Base-by-base conservation (phyloP, 1,140 invertebrate genomes). In the Theocolax elegans region DNA sequence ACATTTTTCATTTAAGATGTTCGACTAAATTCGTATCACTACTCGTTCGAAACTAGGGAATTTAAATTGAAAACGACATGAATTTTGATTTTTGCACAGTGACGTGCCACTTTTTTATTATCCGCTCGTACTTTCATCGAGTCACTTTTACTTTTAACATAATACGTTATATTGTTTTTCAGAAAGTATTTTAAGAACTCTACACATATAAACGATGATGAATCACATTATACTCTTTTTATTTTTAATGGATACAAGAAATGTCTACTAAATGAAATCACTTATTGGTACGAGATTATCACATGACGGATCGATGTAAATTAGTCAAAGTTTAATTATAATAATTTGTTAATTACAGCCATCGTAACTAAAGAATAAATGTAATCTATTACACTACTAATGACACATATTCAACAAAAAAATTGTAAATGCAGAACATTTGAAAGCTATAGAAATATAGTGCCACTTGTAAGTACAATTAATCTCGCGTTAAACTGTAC, bases 271-370 rank as follows among this genome's bases (percentile, higher is more conserved):
- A 38, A 23, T 63, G 31, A 51, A 49, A 31, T 64, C 10, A 38
- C 60, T 64, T 46, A 38, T 64, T 64, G 60, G 60, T 40, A 38
- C 9, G 12, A 6, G n/a, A 51, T 51, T 38, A 62, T 62, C 59
- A 62, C 59, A 62, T 49, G 8, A 49, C 17, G 6, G 21, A 35
- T 35, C 44, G 15, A 62, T 21, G 1, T 49, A 35, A 49, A 49
- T 48, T 19, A 13, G 21, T 31, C 25, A 21, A 35, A 62, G 9
- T 4, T 1, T 44, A 15, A 42, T 19, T 12, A n/a, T n/a, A n/a
- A n/a, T n/a, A n/a, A n/a, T n/a, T 59, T 25, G n/a, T 9, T 60
- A 1, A 27, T 25, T 40, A 25, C 2, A 40, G 21, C 3, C 42
- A 58, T 58, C 7, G 25, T 21, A 35, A 25, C 6, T 21, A n/a